These are phyloP conservation scores for Eonycteris spelaea DNA, from an alignment of 2,113 vertebrate genomes.

Conservation along the genomic window DNA sequence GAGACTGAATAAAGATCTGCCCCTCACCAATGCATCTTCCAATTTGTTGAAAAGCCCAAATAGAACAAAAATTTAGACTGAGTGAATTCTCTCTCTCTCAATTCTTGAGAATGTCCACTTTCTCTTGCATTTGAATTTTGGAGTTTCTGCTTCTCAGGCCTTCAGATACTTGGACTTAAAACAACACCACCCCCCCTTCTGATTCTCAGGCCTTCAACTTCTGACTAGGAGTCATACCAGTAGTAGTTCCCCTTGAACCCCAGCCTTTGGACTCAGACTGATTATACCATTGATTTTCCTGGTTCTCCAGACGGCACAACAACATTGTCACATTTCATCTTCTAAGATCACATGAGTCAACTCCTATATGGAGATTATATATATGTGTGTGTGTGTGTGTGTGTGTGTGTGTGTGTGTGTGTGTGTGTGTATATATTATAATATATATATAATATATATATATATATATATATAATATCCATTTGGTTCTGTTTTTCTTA, in stretches of 20 bases:
- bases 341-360: not conserved
- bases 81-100: not conserved
- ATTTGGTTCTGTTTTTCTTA: not conserved
- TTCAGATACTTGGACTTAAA: not conserved
- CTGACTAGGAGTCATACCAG: not conserved
- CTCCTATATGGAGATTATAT: not conserved
- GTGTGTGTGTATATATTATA: too few species aligned
- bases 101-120: not conserved
- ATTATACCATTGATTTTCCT: not conserved
- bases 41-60: not conserved
- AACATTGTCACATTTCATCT: not conserved
- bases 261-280: not conserved
- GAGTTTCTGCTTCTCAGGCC: not conserved
- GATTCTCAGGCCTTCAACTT: not conserved
- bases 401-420: too few species aligned
- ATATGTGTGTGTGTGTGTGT: too few species aligned
- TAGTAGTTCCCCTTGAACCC: not conserved
- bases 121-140: too few species aligned
- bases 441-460: too few species aligned
- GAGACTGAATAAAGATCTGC: not conserved
- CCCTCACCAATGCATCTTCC: not conserved
- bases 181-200: too few species aligned
- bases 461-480: too few species aligned
- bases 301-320: not conserved
- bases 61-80: not conserved